phyloP scores from a whole-genome alignment of 2,888 invertebrate species.

The Belgica antarctica region DNA sequence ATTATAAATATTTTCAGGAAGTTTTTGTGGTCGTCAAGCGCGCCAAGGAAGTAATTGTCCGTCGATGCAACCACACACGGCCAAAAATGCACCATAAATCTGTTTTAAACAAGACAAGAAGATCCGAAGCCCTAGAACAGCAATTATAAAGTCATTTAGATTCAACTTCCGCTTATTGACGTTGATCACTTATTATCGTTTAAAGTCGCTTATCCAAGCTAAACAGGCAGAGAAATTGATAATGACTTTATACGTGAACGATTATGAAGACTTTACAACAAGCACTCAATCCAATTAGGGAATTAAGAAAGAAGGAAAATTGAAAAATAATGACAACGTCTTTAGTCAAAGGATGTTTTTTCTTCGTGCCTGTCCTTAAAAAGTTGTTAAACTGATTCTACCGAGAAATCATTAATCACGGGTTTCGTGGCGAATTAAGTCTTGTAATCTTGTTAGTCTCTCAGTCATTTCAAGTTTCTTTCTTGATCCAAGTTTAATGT shows the following conservation, averaged over 20 bases:
- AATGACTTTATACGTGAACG: background rate
- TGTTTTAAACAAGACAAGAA: slow-evolving; percentile 31
- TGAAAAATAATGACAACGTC: slow-evolving; percentile 29
- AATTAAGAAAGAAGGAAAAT: slow-evolving; percentile 17
- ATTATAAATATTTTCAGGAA: background rate
- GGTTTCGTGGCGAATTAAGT: slow-evolving; percentile 1
- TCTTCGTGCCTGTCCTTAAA: slow-evolving; percentile 1
- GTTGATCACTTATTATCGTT: background rate
- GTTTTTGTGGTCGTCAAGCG: slow-evolving; percentile 18
- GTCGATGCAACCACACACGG: slow-evolving; percentile 1
- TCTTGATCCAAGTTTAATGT: no score
- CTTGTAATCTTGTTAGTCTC: slow-evolving; percentile 18
- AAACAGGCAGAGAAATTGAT: background rate
- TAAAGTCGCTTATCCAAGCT: background rate
- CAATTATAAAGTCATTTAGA: slow-evolving; percentile 34
- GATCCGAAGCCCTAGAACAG: background rate
- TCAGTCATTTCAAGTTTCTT: no score
- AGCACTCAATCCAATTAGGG: background rate
- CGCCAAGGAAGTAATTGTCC: background rate
- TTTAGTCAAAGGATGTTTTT: slow-evolving; percentile 1
- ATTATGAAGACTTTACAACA: background rate
- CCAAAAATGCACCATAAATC: slow-evolving; percentile 17
- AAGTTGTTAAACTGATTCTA: slow-evolving; percentile 9
- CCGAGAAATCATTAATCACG: slow-evolving; percentile 27
- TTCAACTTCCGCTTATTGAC: slow-evolving; percentile 13